These are phyloP conservation scores for Parus major DNA, from an alignment of 2,113 vertebrate genomes.

Conservation along the genomic window DNA sequence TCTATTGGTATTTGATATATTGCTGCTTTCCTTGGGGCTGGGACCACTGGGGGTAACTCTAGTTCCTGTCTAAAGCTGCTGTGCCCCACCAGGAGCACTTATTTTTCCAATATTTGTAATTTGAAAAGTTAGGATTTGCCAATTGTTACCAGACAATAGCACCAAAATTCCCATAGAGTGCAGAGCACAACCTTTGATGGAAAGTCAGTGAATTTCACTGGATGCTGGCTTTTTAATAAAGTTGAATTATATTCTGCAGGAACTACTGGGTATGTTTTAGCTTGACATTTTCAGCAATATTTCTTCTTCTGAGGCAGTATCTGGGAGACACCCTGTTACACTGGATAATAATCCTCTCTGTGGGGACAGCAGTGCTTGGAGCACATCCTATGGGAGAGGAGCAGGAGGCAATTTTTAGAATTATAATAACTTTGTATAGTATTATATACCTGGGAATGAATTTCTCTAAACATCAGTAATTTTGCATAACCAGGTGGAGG, in stretches of 20 bases:
- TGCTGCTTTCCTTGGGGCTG: background rate
- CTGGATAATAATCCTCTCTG: background rate
- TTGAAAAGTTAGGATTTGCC: background rate
- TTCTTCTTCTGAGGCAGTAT: background rate
- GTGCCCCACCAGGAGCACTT: background rate
- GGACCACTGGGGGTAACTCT: background rate
- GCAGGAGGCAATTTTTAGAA: background rate
- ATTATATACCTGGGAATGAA: background rate
- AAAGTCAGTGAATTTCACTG: background rate
- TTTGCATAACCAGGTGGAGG: background rate
- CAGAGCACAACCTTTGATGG: background rate
- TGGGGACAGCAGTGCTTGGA: background rate
- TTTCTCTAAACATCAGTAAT: background rate
- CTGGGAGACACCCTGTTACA: background rate
- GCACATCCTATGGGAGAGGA: background rate
- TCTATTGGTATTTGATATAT: background rate
- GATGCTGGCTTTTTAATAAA: background rate
- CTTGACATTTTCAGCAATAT: background rate
- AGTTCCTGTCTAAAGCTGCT: background rate
- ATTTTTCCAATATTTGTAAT: background rate
- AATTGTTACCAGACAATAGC: background rate
- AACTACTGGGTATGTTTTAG: background rate
- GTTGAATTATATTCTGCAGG: background rate
- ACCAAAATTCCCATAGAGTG: background rate
- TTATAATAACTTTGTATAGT: background rate